A percentile compares a stretch with the other conserved stretches of the same genome.
These are phyloP conservation scores for Ferrisia virgata DNA, from an alignment of 2,888 invertebrate species.

Conservation along the genomic window DNA sequence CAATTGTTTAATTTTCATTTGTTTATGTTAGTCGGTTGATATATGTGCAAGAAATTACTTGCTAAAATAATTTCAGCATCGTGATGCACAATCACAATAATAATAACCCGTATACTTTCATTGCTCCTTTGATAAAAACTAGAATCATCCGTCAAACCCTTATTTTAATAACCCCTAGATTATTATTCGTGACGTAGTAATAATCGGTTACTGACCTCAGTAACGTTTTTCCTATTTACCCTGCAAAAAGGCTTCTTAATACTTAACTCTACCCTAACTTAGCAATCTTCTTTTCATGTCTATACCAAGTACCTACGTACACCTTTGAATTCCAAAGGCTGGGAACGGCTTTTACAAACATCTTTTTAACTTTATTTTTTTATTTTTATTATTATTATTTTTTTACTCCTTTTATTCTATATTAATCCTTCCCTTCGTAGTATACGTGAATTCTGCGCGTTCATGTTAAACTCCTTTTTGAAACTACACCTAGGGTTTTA, in stretches of 20 bases:
- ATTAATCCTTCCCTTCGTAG: conserved; percentile 12
- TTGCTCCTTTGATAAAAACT: not conserved
- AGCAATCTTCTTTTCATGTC: conserved; percentile 45
- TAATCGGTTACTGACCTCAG: conserved; percentile 46
- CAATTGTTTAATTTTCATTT: no score
- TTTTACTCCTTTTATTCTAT: conserved; percentile 18
- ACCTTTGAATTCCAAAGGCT: conserved; percentile 39
- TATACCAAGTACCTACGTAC: conserved; percentile 36
- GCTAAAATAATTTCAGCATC: not conserved
- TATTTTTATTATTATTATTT: conserved; percentile 34
- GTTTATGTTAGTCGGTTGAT: no score
- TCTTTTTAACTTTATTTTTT: conserved; percentile 32
- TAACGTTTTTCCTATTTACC: conserved; percentile 45
- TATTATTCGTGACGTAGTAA: conserved; percentile 45
- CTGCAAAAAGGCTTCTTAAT: conserved; percentile 44
- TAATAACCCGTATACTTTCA: not conserved
- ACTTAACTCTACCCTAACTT: conserved; percentile 45
- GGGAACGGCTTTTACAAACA: conserved; percentile 39
- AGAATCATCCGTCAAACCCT: not conserved
- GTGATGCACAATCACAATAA: not conserved
- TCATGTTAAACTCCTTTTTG: conserved; percentile 6
- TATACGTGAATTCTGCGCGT: not conserved
- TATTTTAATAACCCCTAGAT: conserved; percentile 39
- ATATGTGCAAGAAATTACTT: not conserved
- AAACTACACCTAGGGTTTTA: conserved; percentile 23